Evolutionary conservation across 2,113 vertebrate species (phyloP).

Genomic region (Gasterosteus nipponicus): DNA sequence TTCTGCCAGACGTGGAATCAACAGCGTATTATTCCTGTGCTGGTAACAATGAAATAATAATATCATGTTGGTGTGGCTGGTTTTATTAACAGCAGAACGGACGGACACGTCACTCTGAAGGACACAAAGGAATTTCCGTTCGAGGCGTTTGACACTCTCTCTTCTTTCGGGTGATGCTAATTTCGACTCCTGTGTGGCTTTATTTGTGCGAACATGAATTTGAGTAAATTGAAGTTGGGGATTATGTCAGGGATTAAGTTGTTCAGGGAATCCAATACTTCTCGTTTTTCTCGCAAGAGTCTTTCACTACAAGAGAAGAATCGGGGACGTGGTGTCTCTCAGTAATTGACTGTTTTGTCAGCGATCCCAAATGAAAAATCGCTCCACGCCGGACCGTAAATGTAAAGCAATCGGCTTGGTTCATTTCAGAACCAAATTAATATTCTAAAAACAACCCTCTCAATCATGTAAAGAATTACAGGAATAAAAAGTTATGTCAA

Average conservation of each 20-base stretch:
- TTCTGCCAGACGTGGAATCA: constrained; percentile 13
- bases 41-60: constrained; percentile 37
- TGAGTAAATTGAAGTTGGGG: constrained; percentile 81
- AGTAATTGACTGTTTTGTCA: constrained; percentile 74
- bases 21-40: constrained; percentile 19
- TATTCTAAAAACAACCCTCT: constrained; percentile 31
- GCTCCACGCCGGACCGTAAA: constrained; percentile 44
- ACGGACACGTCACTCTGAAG: constrained; percentile 38
- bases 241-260: constrained; percentile 84
- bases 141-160: constrained; percentile 19
- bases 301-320: constrained; percentile 60
- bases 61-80: constrained; percentile 39
- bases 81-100: constrained; percentile 38
- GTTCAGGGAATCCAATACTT: constrained; percentile 74
- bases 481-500: background rate
- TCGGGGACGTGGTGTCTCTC: constrained; percentile 63
- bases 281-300: constrained; percentile 53
- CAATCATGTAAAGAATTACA: background rate
- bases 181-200: constrained; percentile 65
- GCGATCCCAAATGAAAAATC: constrained; percentile 42
- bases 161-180: constrained; percentile 38
- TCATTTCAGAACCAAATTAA: constrained; percentile 40
- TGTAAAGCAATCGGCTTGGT: constrained; percentile 44
- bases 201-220: constrained; percentile 76
- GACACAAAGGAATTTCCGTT: constrained; percentile 55